Base-by-base conservation (phyloP, 2,113 vertebrate species). In the Turnix velox region DNA sequence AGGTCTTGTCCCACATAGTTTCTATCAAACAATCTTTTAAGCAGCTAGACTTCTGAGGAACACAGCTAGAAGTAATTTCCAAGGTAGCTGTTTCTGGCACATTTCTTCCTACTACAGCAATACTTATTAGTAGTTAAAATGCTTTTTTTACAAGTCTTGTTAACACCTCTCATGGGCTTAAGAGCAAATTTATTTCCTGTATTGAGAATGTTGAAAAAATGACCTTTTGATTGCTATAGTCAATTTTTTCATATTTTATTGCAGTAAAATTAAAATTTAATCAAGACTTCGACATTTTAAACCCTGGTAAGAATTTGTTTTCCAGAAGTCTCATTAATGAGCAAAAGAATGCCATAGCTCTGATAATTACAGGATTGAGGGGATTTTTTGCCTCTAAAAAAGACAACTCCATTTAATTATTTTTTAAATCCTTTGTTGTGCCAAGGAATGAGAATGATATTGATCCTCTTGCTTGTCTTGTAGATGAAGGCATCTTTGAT, bases 401-500 rank as follows among this genome's bases (percentile, higher is more conserved):
- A 63, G 63, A 62, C 17, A 69, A 18, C 7, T 55, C 43, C 61
- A 25, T 12, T 76, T 84, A 71, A 61, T 84, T 90, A 74, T 77
- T 78, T 95, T 77, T 15, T 31, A 93, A 91, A 87, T 63, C 57
- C 43, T 88, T 88, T 90, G 57, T 51, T 88, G 65, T 75, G 43
- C 39, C 43, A 86, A 63, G 35, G 67, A 86, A 84, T 63, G n/a
- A 92, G 58, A 87, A 87, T 67, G 61, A 76, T 51, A 76, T 62
- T 76, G 62, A 73, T 54, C 42, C 39, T 91, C 61, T 74, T 37
- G 57, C 73, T 84, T 67, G 7, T 42, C 31, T 69, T 31, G 43
- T 30, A 90, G 79, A 92, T 81, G 43, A 87, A 96, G n/a, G 48
- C 37, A 23, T 52, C 83, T 94, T 95, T 94, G 72, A 89, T 94